Evolutionary conservation across 2,888 invertebrate genomes (phyloP), one percentile per base, ranked within the genome.

Genomic region (Phlogophora meticulosa): DNA sequence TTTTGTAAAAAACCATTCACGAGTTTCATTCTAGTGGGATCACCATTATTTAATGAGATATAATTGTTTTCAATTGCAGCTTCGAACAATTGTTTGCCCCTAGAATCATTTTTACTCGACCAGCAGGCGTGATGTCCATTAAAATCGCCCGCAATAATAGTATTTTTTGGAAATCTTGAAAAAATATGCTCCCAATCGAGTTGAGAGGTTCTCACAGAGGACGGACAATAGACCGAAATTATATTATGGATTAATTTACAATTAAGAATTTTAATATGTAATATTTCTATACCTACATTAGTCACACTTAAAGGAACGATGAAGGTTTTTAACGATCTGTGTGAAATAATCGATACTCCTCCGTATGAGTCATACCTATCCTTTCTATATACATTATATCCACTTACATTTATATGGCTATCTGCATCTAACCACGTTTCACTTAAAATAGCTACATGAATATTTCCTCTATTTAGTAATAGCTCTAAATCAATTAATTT

Each of bases 61-160:
- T n/a, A 48, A 48, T 48, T 48, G n/a, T 48, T 28, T n/a, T 48
- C 48, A 28, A 48, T 48, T 4, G 28, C n/a, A 28, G 48, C 48
- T 0, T 48, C 48, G 10, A 48, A 48, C 28, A 28, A 28, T 48
- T 28, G 22, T 24, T 46, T 24, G 3, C 24, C 48, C 10, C n/a
- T 48, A 48, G 28, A 9, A 24, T 48, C n/a, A 10, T 28, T 24
- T 28, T 28, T 48, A 48, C n/a, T 28, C 4, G 24, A 24, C n/a
- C 28, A 24, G 15, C 15, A 15, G 24, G 24, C n/a, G 48, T n/a
- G n/a, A n/a, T n/a, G n/a, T n/a, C n/a, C n/a, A n/a, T n/a, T 46
- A 24, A n/a, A 17, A 15, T 32, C 32, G 5, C n/a, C 1, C 49
- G n/a, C 49, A 51, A 51, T 4, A 20, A 13, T 4, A 51, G 13